phyloP scores from a whole-genome alignment of 2,888 invertebrate species.

The Glaucopsyche alexis region DNA sequence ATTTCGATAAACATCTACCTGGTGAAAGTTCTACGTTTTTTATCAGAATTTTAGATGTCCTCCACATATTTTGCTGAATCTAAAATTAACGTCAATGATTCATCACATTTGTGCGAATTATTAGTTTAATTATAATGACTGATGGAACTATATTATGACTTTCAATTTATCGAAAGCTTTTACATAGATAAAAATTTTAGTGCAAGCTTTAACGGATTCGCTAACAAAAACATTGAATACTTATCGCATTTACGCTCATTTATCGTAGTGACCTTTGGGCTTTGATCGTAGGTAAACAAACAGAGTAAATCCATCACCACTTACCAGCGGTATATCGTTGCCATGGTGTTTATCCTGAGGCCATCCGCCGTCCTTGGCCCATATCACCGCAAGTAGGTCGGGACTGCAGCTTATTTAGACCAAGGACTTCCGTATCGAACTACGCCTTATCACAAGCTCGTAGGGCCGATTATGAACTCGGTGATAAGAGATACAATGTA shows the following conservation, averaged over 20 bases:
- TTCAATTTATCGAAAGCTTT: not conserved
- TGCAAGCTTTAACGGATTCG: no score
- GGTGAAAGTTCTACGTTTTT: slow-evolving; percentile 10
- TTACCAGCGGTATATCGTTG: not conserved
- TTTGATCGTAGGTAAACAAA: not conserved
- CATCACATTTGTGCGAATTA: slow-evolving; percentile 2
- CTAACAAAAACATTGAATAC: not conserved
- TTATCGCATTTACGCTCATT: not conserved
- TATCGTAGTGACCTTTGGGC: not conserved
- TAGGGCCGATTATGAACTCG: not conserved
- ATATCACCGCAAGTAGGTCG: slow-evolving; percentile 32
- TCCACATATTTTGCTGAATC: not conserved
- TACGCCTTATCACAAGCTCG: not conserved
- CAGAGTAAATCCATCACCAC: not conserved
- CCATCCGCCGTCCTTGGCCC: slow-evolving; percentile 36
- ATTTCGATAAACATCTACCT: not conserved
- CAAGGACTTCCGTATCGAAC: slow-evolving; percentile 22
- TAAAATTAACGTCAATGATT: slow-evolving; percentile 1
- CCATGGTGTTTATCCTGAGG: slow-evolving; percentile 29
- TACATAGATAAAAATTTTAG: no score
- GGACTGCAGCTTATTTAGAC: slow-evolving; percentile 23
- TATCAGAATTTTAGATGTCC: not conserved
- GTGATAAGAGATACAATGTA: slow-evolving; percentile 15
- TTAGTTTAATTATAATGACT: not conserved
- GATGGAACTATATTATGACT: not conserved